A percentile compares a stretch with the other conserved stretches of the same genome.
Conservation (phyloP, 2,888 invertebrate species). For the Leucophenga maculata region DNA sequence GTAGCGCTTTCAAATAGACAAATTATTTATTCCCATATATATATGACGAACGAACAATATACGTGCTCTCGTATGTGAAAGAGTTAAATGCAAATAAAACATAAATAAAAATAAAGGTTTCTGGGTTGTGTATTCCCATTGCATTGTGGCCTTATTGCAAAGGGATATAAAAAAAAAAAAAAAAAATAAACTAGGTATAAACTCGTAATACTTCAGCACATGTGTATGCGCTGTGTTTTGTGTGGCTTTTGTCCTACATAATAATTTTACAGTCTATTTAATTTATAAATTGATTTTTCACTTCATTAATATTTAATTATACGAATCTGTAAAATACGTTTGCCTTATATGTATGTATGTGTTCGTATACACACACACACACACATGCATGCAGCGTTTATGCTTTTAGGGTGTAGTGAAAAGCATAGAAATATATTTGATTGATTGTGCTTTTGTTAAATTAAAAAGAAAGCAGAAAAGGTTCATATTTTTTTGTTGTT, state of each 20-base stretch:
- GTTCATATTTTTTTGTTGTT: too few relatives aligned
- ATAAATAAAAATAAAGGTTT: too few relatives aligned
- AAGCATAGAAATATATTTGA: too few relatives aligned
- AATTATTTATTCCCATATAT: too few relatives aligned
- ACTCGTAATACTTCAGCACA: not conserved
- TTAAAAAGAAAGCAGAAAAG: too few relatives aligned
- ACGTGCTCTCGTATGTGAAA: too few relatives aligned
- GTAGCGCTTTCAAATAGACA: not conserved
- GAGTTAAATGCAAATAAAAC: too few relatives aligned
- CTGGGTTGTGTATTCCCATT: too few relatives aligned
- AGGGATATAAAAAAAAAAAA: not conserved
- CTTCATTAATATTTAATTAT: conserved; percentile 50
- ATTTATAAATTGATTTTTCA: conserved; percentile 40
- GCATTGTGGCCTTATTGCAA: not conserved
- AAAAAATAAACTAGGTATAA: not conserved
- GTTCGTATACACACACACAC: not conserved
- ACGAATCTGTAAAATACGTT: conserved; percentile 14
- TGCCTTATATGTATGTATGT: not conserved
- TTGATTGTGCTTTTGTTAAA: too few relatives aligned
- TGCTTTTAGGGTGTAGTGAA: not conserved
- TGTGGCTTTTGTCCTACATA: not conserved
- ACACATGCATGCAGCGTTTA: not conserved
- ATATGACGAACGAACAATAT: too few relatives aligned
- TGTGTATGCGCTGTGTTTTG: not conserved
- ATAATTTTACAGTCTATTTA: conserved; percentile 30